Evolutionary conservation across 2,888 invertebrate genomes (phyloP), one percentile per base, ranked within the genome.

Genomic region (Stomorhina lunata): DNA sequence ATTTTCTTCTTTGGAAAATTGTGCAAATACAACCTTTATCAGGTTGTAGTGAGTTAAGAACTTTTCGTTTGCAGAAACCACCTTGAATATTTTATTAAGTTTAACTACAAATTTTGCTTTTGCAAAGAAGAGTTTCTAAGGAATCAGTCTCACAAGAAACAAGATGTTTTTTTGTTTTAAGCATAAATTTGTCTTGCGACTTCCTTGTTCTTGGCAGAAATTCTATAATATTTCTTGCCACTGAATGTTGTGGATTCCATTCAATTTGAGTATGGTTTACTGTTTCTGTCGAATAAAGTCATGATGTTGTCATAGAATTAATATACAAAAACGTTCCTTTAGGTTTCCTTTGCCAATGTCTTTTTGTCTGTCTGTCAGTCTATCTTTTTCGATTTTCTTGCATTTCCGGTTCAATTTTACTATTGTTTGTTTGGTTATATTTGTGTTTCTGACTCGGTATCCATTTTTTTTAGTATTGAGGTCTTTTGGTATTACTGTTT

Each of bases 261-360:
- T n/a, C n/a, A n/a, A n/a, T n/a, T n/a, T n/a, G n/a, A n/a, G n/a
- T n/a, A n/a, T n/a, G n/a, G n/a, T 40, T 1, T 20, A 37, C 25
- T 12, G 34, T 12, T 71, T 27, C 17, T 66, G 53, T 63, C 45
- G 59, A 37, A 15, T 45, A 48, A 69, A 59, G 34, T 25, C 20
- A 48, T 55, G 79, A 34, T 22, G 61, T 45, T 61, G 40, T 17
- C 17, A 40, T 59, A 50, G 59, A 63, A 48, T 55, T 69, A 63
- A 57, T 80, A 37, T n/a, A n/a, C n/a, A n/a, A n/a, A n/a, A n/a
- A n/a, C 68, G 63, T 66, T 59, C 68, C 66, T 50, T 43, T n/a
- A n/a, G n/a, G n/a, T n/a, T n/a, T 55, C 32, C 10, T 43, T 53
- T 55, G 17, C 34, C 59, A 50, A 37, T n/a, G 53, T 27, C 53